A percentile compares a stretch with the other conserved stretches of the same genome.
Evolutionary conservation across 2,797 vertebrate genomes (phyloP).

Genomic region (Poeciliopsis presidionis): DNA sequence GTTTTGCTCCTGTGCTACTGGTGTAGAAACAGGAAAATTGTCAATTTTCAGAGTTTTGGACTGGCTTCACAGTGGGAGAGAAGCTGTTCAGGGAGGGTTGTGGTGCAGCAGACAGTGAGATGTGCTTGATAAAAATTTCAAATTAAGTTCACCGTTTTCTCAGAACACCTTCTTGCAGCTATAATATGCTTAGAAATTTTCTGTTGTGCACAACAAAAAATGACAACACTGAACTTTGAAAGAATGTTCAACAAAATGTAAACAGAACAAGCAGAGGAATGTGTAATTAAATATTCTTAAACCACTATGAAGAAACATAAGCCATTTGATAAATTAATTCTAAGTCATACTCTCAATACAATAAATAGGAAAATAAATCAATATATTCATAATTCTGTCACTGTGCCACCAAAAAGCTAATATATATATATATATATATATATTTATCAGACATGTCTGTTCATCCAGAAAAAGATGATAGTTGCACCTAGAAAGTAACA

Average conservation of each 20-base stretch:
- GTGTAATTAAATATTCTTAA: background rate
- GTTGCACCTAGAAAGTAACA: slow-evolving; percentile 20
- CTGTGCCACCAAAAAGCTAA: background rate
- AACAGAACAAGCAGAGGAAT: background rate
- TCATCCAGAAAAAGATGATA: slow-evolving; percentile 40
- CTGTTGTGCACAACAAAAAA: background rate
- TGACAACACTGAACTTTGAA: background rate
- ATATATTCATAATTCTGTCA: background rate
- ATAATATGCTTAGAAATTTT: background rate
- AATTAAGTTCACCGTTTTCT: too few relatives aligned
- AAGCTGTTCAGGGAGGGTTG: too few relatives aligned
- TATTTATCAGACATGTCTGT: slow-evolving; percentile 21
- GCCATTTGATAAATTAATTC: background rate
- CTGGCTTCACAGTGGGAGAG: too few relatives aligned
- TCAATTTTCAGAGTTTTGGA: too few relatives aligned
- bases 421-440: slow-evolving; percentile 9
- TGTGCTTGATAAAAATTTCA: too few relatives aligned
- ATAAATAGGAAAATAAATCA: background rate
- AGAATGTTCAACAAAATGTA: background rate
- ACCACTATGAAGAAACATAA: background rate
- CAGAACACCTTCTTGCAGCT: too few relatives aligned
- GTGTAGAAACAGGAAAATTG: too few relatives aligned
- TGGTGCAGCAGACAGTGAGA: too few relatives aligned
- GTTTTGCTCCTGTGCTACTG: too few relatives aligned
- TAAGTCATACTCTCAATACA: background rate